Evolutionary conservation across 30 jellyfish, hydroid and myxozoan species (phyloP).

Genomic region (Hydractinia echinata): DNA sequence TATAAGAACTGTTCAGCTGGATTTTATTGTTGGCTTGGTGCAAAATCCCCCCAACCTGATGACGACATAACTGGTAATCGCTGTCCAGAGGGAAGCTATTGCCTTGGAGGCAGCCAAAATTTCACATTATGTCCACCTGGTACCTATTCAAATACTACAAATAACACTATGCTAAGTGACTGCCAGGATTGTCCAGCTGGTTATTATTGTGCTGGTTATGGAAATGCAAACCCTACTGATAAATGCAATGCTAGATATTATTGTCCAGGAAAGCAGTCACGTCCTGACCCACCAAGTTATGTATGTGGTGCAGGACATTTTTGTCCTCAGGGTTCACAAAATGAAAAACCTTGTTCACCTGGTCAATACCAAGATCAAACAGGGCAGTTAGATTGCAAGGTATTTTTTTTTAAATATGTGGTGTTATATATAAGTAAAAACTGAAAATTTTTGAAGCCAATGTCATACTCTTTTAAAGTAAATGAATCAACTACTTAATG

Average conservation of each 20-base stretch:
- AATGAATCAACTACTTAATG: no score
- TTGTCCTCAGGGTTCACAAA: slow-evolving; percentile 63
- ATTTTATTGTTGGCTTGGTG: slow-evolving; percentile 73
- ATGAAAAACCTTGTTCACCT: slow-evolving; percentile 62
- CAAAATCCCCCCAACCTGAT: slow-evolving; percentile 69
- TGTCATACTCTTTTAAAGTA: no score
- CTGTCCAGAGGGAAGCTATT: slow-evolving; percentile 90
- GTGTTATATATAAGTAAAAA: neutral
- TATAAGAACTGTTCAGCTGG: slow-evolving; percentile 81
- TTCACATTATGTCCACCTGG: slow-evolving; percentile 97
- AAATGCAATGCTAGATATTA: slow-evolving; percentile 77
- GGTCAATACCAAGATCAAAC: slow-evolving; percentile 88
- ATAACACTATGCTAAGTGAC: slow-evolving; percentile 46
- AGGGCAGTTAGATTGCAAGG: slow-evolving; percentile 82
- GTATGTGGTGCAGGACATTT: slow-evolving; percentile 72
- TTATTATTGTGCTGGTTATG: slow-evolving; percentile 83
- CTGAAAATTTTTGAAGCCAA: neutral
- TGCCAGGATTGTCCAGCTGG: slow-evolving; percentile 85
- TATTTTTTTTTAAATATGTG: neutral
- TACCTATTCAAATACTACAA: slow-evolving; percentile 73
- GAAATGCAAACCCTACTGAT: slow-evolving; percentile 74
- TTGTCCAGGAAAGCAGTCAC: slow-evolving; percentile 85
- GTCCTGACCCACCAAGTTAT: slow-evolving; percentile 64
- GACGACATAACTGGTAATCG: slow-evolving; percentile 69
- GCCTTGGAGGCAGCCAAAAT: slow-evolving; percentile 73